phyloP scores from a whole-genome alignment of 1,140 invertebrate species.

The Euwallacea similis region DNA sequence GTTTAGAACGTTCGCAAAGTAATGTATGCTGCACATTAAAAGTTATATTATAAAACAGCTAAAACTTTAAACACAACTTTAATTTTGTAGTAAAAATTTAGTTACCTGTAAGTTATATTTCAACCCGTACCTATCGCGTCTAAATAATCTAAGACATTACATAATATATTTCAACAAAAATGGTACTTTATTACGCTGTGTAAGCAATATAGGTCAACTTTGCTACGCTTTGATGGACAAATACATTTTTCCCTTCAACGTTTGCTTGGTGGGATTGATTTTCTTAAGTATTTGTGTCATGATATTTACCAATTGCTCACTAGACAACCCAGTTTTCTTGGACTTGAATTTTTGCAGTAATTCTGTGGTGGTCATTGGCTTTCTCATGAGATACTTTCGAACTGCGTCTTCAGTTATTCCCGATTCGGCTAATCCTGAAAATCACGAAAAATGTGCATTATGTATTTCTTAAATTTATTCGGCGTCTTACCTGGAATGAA shows the following conservation, averaged over 20 bases:
- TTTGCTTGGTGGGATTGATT: slow-evolving; percentile 91
- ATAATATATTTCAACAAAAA: not conserved
- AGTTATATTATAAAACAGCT: too few species aligned
- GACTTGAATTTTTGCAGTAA: slow-evolving; percentile 93
- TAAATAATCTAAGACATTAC: not conserved
- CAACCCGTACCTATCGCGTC: too few species aligned
- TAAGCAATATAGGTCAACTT: slow-evolving; percentile 42
- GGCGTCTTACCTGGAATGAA: slow-evolving; percentile 34
- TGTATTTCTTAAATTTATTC: not conserved
- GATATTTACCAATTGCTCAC: slow-evolving; percentile 86
- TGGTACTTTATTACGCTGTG: not conserved
- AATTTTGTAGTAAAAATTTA: too few species aligned
- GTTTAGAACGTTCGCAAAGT: too few species aligned
- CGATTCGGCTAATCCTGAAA: slow-evolving; percentile 66
- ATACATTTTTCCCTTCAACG: slow-evolving; percentile 93
- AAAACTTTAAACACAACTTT: too few species aligned
- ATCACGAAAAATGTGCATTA: not conserved
- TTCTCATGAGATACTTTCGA: slow-evolving; percentile 86
- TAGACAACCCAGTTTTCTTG: slow-evolving; percentile 87
- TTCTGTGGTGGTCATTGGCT: slow-evolving; percentile 96
- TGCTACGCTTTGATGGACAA: slow-evolving; percentile 72
- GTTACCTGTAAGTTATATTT: too few species aligned
- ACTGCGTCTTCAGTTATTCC: slow-evolving; percentile 94
- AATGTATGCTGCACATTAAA: too few species aligned
- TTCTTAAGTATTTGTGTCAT: slow-evolving; percentile 94